phyloP scores from a whole-genome alignment of 35 echinoderm and acorn worm species.

The Acanthaster planci region DNA sequence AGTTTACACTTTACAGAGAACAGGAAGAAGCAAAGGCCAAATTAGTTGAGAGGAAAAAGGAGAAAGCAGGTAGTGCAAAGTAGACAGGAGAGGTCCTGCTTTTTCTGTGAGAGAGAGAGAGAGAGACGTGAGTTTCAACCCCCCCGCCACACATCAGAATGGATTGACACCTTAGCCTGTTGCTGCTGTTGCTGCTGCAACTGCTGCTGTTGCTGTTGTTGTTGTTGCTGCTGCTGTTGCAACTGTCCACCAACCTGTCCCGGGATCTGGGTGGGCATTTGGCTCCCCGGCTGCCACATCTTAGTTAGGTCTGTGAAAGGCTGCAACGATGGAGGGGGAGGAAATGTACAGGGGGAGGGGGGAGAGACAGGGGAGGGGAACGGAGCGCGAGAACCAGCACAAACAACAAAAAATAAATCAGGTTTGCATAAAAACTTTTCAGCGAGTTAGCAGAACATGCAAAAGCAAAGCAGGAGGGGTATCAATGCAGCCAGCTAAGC shows the following conservation, averaged over 20 bases:
- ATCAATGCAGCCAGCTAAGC: neutral
- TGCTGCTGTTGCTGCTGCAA: conserved; percentile 46
- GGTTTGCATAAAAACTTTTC: too few species aligned
- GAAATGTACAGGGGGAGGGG: neutral
- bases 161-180: conserved; percentile 3
- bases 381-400: neutral
- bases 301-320: conserved; percentile 46
- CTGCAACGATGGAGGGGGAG: neutral
- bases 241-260: neutral
- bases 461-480: neutral
- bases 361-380: neutral
- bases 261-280: neutral
- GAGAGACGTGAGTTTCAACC: too few species aligned
- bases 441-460: too few species aligned
- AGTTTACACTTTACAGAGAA: too few species aligned
- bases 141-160: neutral
- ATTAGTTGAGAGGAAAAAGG: too few species aligned
- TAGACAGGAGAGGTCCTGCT: too few species aligned
- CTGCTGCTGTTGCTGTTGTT: conserved; percentile 37
- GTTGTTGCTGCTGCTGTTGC: conserved; percentile 13
- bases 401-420: conserved; percentile 9
- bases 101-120: too few species aligned
- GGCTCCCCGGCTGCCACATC: conserved; percentile 31
- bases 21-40: too few species aligned
- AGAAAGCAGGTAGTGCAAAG: too few species aligned